Conservation (phyloP, 2,888 invertebrate species). For the Coleophora deauratella region DNA sequence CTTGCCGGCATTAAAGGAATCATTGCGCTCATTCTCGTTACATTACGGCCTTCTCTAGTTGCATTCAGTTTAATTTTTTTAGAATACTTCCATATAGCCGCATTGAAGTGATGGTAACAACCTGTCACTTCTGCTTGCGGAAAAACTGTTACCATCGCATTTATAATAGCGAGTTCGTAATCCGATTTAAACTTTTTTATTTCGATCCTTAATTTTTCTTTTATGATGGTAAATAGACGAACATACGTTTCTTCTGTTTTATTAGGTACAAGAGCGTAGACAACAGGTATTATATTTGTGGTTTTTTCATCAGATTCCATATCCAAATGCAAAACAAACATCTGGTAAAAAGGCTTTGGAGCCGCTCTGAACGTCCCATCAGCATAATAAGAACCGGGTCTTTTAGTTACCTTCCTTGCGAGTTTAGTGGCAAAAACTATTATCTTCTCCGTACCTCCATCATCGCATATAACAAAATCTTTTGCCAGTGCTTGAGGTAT, state of each 20-base stretch:
- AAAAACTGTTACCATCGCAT: conserved; percentile 9
- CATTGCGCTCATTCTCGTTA: conserved; percentile 7
- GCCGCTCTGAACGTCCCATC: conserved; percentile 8
- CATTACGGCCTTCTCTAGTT: conserved; percentile 9
- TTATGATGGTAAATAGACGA: conserved; percentile 7
- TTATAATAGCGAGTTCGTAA: conserved; percentile 9
- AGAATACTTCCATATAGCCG: conserved; percentile 9
- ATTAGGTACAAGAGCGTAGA: conserved; percentile 10
- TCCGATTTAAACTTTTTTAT: conserved; percentile 10
- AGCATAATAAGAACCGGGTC: conserved; percentile 9
- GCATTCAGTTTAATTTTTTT: conserved; percentile 7
- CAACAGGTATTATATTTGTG: too few species aligned
- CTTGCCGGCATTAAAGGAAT: conserved; percentile 10
- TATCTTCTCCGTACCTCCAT: conserved; percentile 1
- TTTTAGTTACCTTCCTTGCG: too few species aligned
- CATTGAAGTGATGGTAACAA: conserved; percentile 11
- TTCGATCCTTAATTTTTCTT: conserved; percentile 6
- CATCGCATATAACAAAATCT: conserved; percentile 10
- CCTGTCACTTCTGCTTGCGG: conserved; percentile 9
- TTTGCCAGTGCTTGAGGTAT: conserved; percentile 11
- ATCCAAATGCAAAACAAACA: conserved; percentile 9
- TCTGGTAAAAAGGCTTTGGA: conserved; percentile 12
- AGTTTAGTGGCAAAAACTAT: conserved; percentile 12
- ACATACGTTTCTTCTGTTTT: conserved; percentile 11
- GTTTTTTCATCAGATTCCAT: conserved; percentile 7